Percentiles rank a stretch among this genome's conserved stretches.
Evolutionary conservation across 2,797 vertebrate genomes (phyloP).

Genomic region (Anolis apletophallus): DNA sequence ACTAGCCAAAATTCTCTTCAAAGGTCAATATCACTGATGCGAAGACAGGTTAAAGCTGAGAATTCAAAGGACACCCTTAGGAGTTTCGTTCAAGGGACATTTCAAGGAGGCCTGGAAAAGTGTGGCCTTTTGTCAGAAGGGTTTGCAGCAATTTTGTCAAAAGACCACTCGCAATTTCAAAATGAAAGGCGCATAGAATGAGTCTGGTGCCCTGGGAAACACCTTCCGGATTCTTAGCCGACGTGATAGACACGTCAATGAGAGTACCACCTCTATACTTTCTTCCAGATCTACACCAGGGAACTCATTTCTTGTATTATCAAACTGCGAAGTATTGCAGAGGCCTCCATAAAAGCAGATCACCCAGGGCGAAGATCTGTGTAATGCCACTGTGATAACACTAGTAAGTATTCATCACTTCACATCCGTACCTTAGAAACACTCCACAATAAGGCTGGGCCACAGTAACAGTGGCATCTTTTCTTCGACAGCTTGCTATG

Average conservation of each 20-base stretch:
- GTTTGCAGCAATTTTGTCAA: slow-evolving; percentile 1
- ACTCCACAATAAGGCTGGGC: not conserved
- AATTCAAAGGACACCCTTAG: slow-evolving; percentile 4
- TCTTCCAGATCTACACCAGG: not conserved
- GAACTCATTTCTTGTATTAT: not conserved
- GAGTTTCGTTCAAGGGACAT: not conserved
- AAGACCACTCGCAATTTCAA: slow-evolving; percentile 14
- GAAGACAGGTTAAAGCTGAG: slow-evolving; percentile 20
- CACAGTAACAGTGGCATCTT: not conserved
- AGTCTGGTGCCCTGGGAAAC: not conserved
- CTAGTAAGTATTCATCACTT: not conserved
- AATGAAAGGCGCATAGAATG: slow-evolving; percentile 11
- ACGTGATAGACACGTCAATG: not conserved
- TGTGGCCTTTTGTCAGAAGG: not conserved
- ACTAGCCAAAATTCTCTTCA: slow-evolving; percentile 33
- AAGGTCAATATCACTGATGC: slow-evolving; percentile 27
- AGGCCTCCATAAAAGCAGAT: not conserved
- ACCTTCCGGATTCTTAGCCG: not conserved
- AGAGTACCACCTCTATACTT: not conserved
- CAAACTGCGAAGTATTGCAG: not conserved
- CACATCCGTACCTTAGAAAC: not conserved
- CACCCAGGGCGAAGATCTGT: not conserved
- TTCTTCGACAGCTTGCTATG: not conserved
- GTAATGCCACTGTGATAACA: not conserved
- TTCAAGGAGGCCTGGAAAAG: not conserved